phyloP scores from a whole-genome alignment of 2,113 vertebrate species.

The Tachycineta bicolor region DNA sequence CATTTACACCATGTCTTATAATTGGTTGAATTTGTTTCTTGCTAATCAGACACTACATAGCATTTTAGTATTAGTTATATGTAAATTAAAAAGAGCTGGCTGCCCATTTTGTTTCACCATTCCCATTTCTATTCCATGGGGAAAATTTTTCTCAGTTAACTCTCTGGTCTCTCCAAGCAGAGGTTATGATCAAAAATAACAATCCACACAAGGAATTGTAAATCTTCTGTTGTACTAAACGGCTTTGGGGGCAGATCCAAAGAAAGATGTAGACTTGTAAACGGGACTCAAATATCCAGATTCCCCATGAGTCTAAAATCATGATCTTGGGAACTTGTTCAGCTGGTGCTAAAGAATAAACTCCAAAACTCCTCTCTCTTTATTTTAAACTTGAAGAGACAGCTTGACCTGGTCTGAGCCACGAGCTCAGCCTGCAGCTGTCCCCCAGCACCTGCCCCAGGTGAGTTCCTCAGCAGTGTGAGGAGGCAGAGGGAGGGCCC shows the following conservation, averaged over 20 bases:
- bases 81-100: not conserved
- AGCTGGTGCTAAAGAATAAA: not conserved
- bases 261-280: not conserved
- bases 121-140: not conserved
- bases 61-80: not conserved
- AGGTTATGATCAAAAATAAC: not conserved
- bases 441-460: not conserved
- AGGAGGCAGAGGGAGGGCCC: not conserved
- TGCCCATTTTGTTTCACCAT: not conserved
- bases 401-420: not conserved
- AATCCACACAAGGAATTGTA: not conserved
- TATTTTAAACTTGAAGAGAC: not conserved
- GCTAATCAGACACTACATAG: slow-evolving; percentile 10
- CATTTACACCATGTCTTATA: not conserved
- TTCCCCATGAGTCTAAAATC: not conserved
- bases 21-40: slow-evolving; percentile 33
- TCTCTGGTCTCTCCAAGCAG: not conserved
- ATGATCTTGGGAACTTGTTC: not conserved
- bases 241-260: not conserved
- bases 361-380: not conserved
- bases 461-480: not conserved
- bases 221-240: not conserved
- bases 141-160: not conserved
- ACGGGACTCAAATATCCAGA: not conserved
- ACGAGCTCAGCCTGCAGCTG: not conserved